Conservation (phyloP, 2,888 invertebrate genomes). For the Diogma glabrata region DNA sequence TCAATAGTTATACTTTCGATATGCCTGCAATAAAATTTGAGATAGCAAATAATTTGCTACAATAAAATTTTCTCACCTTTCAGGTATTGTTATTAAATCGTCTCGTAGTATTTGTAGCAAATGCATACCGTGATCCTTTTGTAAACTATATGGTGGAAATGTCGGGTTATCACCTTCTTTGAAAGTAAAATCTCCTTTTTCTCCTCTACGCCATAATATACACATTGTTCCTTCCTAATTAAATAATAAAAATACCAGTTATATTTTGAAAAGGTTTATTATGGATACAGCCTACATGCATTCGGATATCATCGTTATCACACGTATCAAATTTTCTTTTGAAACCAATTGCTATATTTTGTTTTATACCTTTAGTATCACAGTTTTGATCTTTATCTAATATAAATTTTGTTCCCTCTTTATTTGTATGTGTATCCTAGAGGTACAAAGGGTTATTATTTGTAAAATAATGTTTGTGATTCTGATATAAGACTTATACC, state of each 20-base stretch:
- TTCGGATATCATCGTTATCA: constrained; percentile 44
- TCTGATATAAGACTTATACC: constrained; percentile 11
- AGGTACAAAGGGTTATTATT: constrained; percentile 16
- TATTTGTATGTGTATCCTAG: constrained; percentile 63
- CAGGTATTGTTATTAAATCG: constrained; percentile 35
- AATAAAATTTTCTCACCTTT: constrained; percentile 23
- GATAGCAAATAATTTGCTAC: constrained; percentile 3
- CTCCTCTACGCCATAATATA: constrained; percentile 72
- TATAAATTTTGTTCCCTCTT: constrained; percentile 48
- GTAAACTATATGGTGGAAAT: constrained; percentile 32
- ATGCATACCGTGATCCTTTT: constrained; percentile 57
- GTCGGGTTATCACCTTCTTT: constrained; percentile 31
- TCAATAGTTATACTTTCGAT: constrained; percentile 49
- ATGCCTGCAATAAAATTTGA: too few species aligned
- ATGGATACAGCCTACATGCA: constrained; percentile 32
- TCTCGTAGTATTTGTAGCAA: constrained; percentile 54
- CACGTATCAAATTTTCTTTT: constrained; percentile 76
- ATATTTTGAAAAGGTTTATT: too few species aligned
- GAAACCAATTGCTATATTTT: constrained; percentile 60
- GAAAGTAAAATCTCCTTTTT: constrained; percentile 49
- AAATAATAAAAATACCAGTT: constrained; percentile 14
- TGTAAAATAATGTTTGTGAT: not conserved
- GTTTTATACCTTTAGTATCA: constrained; percentile 38
- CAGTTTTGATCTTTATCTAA: constrained; percentile 68
- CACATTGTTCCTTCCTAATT: constrained; percentile 79